Evolutionary conservation across 1,140 invertebrate species (phyloP), one percentile per base, ranked within the genome.

Genomic region (Heliconius congener): DNA sequence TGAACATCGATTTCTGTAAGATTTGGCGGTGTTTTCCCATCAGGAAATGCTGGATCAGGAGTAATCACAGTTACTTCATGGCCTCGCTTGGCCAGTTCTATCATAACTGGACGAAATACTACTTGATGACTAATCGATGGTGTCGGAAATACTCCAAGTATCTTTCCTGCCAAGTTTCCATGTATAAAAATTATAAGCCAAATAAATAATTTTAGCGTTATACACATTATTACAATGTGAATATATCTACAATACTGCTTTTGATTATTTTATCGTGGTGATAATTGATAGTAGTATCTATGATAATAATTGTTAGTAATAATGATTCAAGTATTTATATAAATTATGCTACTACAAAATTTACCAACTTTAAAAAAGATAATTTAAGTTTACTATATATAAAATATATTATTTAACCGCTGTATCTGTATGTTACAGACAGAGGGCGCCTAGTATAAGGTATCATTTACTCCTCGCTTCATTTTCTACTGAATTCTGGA

Each of bases 11-110:
- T 66, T 66, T 66, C 60, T 30, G 76, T 86, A 66, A 66, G 27
- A 30, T 66, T 66, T 30, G 60, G 23, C 27, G 60, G 60, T 30
- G 60, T 66, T 66, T 30, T 66, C 30, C 60, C 60, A 11, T 30
- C 2, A 30, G 60, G 3, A 1, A 70, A 76, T 8, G 34, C 74
- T 9, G 91, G 91, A 83, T 91, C 83, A 13, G 88, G 76, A 39
- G 93, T 94, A 5, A 93, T 83, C 0, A 91, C 81, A 19, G 92
- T 90, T 0, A 96, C 82, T 77, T 95, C 88, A 82, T 96, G 95
- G 13, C 95, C 95, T 72, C 89, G 83, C 72, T 88, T 90, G 0
- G 87, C 90, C 46, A 96, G 82, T 78, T 90, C 92, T 76, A 87
- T 83, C 66, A 89, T 88, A 8, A 95, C 46, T 8, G 91, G 85